phyloP scores from a whole-genome alignment of 2,113 vertebrate species.

The Meriones unguiculatus region DNA sequence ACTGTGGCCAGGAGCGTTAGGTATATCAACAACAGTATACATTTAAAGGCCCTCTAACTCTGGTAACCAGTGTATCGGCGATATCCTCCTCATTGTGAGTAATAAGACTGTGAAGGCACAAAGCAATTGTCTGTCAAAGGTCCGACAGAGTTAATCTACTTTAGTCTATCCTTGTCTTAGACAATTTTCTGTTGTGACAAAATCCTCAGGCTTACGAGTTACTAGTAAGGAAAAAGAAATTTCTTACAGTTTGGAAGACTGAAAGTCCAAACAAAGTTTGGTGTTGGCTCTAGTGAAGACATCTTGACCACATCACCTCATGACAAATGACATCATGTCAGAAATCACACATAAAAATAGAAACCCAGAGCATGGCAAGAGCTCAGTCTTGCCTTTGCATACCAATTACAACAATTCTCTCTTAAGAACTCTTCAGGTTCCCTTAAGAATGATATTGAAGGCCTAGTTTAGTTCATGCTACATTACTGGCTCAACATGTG shows the following conservation, averaged over 20 bases:
- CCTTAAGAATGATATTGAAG: not conserved
- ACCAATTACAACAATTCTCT: not conserved
- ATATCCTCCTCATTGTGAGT: not conserved
- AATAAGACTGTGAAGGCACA: not conserved
- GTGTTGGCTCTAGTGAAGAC: not conserved
- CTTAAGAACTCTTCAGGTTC: not conserved
- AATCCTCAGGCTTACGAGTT: not conserved
- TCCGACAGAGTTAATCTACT: not conserved
- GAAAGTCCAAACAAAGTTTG: not conserved
- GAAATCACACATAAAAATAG: not conserved
- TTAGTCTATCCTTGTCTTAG: not conserved
- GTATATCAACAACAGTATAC: not conserved
- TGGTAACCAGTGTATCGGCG: not conserved
- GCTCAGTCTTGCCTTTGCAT: not conserved
- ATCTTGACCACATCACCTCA: not conserved
- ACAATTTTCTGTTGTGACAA: not conserved
- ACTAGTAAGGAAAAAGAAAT: not conserved
- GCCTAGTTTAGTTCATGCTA: not conserved
- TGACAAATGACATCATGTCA: not conserved
- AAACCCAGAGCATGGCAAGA: not conserved
- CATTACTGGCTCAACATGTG: not conserved
- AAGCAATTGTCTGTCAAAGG: not conserved
- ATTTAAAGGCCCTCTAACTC: conserved; percentile 2
- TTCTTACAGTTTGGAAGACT: not conserved
- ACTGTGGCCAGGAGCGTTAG: conserved; percentile 16